Evolutionary conservation across 1,140 invertebrate species (phyloP).

Genomic region (Chionoecetes opilio): DNA sequence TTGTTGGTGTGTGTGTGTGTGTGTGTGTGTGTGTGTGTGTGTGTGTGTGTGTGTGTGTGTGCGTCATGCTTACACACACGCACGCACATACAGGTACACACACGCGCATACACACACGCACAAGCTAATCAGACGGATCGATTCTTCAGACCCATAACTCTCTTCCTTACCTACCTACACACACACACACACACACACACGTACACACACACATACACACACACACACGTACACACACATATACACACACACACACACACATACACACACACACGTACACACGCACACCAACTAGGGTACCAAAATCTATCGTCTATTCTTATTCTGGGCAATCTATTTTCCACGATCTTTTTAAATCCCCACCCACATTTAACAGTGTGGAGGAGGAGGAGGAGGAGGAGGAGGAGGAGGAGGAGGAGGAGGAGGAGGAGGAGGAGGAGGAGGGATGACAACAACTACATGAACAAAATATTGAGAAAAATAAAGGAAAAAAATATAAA

Average conservation of each 20-base stretch:
- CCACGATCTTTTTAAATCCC: neutral
- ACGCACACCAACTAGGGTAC: neutral
- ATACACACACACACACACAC: slow-evolving; percentile 12
- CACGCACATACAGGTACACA: neutral
- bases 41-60: slow-evolving; percentile 25
- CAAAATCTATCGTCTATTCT: neutral
- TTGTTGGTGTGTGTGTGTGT: slow-evolving; percentile 28
- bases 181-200: neutral
- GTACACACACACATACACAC: neutral
- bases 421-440: neutral
- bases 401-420: neutral
- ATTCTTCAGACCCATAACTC: too few relatives aligned
- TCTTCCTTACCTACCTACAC: neutral
- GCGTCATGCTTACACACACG: neutral
- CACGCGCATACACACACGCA: neutral
- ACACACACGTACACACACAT: neutral
- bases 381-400: neutral
- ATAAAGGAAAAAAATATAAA: neutral
- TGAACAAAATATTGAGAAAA: neutral
- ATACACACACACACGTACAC: neutral
- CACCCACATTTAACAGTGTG: neutral
- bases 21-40: slow-evolving; percentile 25
- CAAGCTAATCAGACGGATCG: too few relatives aligned
- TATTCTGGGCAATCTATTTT: neutral
- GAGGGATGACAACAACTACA: neutral